Evolutionary conservation across 2,888 invertebrate species (phyloP), one percentile per base, ranked within the genome.

Genomic region (Dioctria rufipes): DNA sequence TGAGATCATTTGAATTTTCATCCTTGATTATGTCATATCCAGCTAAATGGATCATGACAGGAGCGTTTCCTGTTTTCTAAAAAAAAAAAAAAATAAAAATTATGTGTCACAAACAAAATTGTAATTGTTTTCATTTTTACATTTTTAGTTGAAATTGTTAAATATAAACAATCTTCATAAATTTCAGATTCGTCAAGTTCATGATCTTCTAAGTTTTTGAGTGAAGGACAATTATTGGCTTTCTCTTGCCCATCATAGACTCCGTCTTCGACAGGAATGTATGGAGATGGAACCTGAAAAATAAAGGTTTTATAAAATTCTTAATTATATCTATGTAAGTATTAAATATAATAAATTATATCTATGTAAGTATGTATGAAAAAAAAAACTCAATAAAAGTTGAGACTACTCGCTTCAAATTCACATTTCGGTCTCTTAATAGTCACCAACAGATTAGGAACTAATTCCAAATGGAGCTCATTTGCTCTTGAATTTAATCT

Each of bases 11-110:
- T 46, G 46, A 6, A 46, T 25, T 25, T 25, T 25, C 25, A 25
- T 25, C 25, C 25, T 25, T 25, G 25, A 25, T 25, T 8, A 69
- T 54, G 67, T 81, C 80, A 80, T 80, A 49, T 25, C 80, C 81
- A 25, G 75, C 58, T 9, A 81, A 25, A 66, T 81, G 79, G 25
- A 81, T 73, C 66, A 81, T 75, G 6, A 81, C 81, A 3, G 81
- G 79, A 25, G 61, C 60, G 37, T 71, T 81, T 4, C 61, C 66
- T 3, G 69, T 78, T 71, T 8, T 40, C 81, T 81, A 42, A 11
- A 71, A 63, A n/a, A 49, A n/a, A 4, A 43, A 40, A 4, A 13
- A 40, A 5, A 39, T 4, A 6, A 37, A 39, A 11, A 3, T 3
- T 9, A 37, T 37, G 5, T 40, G 11, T n/a, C 3, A 13, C 6